A percentile compares a stretch with the other conserved stretches of the same genome.
Conservation (phyloP, 2,113 vertebrate genomes). For the Chloebia gouldiae region DNA sequence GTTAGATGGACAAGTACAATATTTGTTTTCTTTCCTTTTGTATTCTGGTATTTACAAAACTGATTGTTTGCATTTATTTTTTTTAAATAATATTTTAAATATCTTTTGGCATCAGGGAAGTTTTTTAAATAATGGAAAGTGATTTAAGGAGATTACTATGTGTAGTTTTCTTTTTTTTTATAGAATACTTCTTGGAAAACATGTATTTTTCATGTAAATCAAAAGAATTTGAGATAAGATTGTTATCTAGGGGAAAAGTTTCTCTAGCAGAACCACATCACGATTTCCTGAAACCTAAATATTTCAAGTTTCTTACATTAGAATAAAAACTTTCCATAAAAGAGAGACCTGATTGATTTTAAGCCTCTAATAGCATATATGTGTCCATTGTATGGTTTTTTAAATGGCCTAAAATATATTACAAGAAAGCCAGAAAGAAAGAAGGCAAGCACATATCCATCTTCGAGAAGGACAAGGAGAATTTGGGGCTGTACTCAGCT, state of each 20-base stretch:
- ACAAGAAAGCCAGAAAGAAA: neutral
- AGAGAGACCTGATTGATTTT: neutral
- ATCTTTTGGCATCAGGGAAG: neutral
- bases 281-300: neutral
- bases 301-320: neutral
- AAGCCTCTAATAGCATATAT: neutral
- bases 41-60: neutral
- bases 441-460: neutral
- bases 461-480: neutral
- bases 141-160: neutral
- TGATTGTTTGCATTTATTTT: neutral
- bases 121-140: neutral
- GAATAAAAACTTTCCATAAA: neutral
- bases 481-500: neutral
- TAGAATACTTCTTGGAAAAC: neutral
- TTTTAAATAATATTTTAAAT: neutral
- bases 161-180: neutral
- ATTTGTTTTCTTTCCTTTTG: neutral
- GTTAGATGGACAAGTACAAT: neutral
- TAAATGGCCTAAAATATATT: neutral
- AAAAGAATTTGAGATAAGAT: neutral
- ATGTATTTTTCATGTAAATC: neutral
- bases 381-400: neutral
- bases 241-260: neutral
- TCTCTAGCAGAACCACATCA: neutral